phyloP scores from a whole-genome alignment of 2,888 invertebrate species.

The Galerucella calmariensis region DNA sequence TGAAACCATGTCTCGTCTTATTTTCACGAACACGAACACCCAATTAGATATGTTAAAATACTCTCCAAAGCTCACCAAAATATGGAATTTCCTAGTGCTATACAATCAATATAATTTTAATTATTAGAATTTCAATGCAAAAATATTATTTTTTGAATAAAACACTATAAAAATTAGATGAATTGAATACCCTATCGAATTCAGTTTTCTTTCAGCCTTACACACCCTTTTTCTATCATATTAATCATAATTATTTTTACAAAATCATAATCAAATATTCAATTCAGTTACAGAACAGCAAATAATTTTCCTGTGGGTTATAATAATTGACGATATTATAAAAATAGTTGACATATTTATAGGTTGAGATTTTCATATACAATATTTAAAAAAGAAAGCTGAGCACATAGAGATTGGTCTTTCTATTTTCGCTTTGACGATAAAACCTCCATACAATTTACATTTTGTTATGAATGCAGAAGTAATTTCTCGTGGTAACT shows the following conservation, averaged over 20 bases:
- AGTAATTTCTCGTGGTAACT: too few relatives aligned
- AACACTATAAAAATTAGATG: constrained; percentile 44
- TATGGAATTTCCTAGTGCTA: constrained; percentile 46
- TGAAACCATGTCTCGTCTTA: constrained; percentile 13
- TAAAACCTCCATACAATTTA: too few relatives aligned
- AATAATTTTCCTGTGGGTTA: constrained; percentile 3
- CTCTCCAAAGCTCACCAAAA: constrained; percentile 53
- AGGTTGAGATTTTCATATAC: too few relatives aligned
- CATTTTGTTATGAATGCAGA: too few relatives aligned
- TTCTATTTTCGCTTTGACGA: too few relatives aligned
- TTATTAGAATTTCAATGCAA: constrained; percentile 46
- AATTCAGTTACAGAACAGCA: constrained; percentile 18
- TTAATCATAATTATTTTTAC: constrained; percentile 4
- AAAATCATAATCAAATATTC: background rate
- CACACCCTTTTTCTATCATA: constrained; percentile 27
- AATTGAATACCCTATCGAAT: constrained; percentile 33
- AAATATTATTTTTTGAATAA: constrained; percentile 46
- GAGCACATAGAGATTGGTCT: too few relatives aligned
- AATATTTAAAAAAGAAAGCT: background rate
- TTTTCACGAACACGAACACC: constrained; percentile 37
- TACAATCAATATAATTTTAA: constrained; percentile 44
- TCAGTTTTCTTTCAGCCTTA: constrained; percentile 38
- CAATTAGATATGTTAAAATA: constrained; percentile 54
- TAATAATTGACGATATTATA: background rate
- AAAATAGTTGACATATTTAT: background rate